Evolutionary conservation across 2,113 vertebrate genomes (phyloP).

Genomic region (Rhombomys opimus): DNA sequence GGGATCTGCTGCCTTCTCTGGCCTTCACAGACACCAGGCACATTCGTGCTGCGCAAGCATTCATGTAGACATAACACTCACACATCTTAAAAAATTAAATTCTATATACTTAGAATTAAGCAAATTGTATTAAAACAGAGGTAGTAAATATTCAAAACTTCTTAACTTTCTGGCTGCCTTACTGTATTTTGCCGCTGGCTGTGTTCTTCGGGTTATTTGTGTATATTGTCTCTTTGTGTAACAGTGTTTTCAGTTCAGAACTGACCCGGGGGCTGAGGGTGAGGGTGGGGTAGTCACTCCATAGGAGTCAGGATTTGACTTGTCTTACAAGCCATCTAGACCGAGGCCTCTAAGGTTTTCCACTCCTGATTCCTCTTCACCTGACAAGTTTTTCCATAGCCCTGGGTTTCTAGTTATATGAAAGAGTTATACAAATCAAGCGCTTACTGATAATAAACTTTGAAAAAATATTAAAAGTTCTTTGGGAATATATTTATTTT

Average conservation of each 20-base stretch:
- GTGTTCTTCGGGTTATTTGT: neutral
- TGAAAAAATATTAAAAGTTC: neutral
- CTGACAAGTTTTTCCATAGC: neutral
- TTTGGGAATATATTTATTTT: neutral
- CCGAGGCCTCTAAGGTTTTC: neutral
- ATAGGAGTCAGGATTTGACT: neutral
- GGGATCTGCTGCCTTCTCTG: neutral
- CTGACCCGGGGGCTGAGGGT: neutral
- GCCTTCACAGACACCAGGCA: neutral
- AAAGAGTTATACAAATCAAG: neutral
- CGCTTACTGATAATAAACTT: neutral
- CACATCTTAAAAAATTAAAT: neutral
- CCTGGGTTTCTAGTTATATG: too few relatives aligned
- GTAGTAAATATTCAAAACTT: neutral
- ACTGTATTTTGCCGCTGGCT: neutral
- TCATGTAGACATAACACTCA: neutral
- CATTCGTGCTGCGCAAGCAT: neutral
- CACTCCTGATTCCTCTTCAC: too few relatives aligned
- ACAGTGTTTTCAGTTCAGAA: neutral
- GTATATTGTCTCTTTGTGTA: neutral
- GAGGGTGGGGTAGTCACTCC: neutral
- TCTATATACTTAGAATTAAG: neutral
- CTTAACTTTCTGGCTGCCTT: neutral
- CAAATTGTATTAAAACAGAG: neutral
- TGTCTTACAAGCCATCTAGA: conserved; percentile 1